Conservation (phyloP, 2,797 vertebrate genomes). For the Naso thynnoides region DNA sequence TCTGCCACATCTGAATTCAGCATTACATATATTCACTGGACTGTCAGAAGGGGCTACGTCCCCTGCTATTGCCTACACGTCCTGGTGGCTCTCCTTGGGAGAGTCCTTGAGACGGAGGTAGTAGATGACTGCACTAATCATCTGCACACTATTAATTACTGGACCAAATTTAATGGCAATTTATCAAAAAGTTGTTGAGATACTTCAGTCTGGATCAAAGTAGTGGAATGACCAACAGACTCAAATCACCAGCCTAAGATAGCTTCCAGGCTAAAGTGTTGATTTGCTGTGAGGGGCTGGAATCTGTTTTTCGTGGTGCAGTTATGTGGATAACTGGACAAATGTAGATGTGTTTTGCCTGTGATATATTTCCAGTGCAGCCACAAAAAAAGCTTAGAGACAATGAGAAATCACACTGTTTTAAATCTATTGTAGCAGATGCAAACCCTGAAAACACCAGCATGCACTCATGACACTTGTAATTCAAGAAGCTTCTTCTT, state of each 20-base stretch:
- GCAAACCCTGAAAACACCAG: neutral
- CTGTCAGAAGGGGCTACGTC: too few relatives aligned
- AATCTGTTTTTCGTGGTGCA: neutral
- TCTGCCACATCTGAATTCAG: too few relatives aligned
- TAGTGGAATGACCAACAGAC: neutral
- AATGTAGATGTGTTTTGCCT: neutral
- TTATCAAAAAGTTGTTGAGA: neutral
- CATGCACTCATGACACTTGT: neutral
- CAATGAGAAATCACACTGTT: neutral
- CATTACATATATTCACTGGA: too few relatives aligned
- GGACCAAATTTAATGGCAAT: neutral
- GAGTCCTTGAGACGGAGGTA: too few relatives aligned
- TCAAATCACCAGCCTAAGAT: neutral
- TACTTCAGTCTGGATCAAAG: neutral
- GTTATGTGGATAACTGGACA: neutral
- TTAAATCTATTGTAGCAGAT: neutral
- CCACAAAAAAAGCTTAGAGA: neutral
- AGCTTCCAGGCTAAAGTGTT: neutral
- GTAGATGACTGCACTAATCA: too few relatives aligned
- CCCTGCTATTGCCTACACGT: too few relatives aligned
- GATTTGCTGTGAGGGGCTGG: neutral
- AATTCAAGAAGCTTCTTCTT: neutral
- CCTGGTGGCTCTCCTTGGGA: too few relatives aligned
- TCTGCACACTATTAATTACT: neutral
- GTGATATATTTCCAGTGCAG: neutral